Conservation (phyloP, 2,113 vertebrate genomes). For the Brachirus orientalis region DNA sequence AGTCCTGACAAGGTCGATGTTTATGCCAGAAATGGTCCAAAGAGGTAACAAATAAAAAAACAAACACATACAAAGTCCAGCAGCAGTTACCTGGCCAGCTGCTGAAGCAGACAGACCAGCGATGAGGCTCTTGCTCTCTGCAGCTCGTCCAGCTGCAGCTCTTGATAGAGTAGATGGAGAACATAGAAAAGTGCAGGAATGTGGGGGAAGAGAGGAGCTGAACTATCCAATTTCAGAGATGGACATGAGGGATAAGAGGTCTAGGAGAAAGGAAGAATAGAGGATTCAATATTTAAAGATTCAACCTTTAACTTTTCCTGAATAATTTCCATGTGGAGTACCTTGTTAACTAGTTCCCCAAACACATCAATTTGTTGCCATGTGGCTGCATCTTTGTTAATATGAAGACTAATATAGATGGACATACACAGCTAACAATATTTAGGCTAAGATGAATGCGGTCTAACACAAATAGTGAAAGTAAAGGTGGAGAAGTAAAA, state of each 20-base stretch:
- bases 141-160: slow-evolving; percentile 92
- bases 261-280: slow-evolving; percentile 11
- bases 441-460: no score
- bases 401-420: no score
- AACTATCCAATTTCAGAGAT: slow-evolving; percentile 86
- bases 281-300: not conserved
- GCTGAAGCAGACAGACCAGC: slow-evolving; percentile 91
- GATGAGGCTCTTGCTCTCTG: slow-evolving; percentile 89
- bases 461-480: no score
- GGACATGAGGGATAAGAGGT: slow-evolving; percentile 64
- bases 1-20: no score
- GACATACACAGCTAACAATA: no score
- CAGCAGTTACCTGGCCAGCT: slow-evolving; percentile 89
- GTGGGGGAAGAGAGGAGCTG: slow-evolving; percentile 91
- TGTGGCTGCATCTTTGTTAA: no score
- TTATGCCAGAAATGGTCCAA: not conserved
- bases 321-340: no score
- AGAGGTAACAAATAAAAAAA: not conserved
- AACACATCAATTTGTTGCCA: no score
- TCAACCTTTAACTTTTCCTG: not conserved
- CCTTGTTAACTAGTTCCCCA: no score
- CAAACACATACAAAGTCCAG: not conserved
- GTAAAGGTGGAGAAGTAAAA: no score
- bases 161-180: slow-evolving; percentile 95
- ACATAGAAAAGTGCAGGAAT: slow-evolving; percentile 94